Conservation (phyloP, 2,888 invertebrate genomes). For the Julus scandinavius region DNA sequence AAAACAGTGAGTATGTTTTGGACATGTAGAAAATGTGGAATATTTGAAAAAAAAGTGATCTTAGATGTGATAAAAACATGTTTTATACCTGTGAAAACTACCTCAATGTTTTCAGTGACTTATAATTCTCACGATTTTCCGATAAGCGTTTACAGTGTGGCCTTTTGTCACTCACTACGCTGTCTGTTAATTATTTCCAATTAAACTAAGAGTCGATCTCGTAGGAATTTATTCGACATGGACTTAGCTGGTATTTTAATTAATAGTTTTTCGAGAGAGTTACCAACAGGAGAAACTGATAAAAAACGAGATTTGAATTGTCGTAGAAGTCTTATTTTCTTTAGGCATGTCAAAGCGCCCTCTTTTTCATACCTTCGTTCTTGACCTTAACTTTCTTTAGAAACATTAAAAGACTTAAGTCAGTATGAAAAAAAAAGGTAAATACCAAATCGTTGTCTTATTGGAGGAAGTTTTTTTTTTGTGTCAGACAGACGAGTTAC, state of each 20-base stretch:
- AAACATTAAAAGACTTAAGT: background rate
- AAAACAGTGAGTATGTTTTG: background rate
- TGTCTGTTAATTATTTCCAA: slow-evolving; percentile 18
- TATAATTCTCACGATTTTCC: background rate
- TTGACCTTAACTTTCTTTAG: slow-evolving; percentile 39
- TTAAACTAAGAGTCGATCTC: background rate
- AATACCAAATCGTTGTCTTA: background rate
- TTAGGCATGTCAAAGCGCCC: background rate
- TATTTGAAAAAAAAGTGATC: background rate
- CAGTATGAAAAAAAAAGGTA: background rate
- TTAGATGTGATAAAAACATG: background rate
- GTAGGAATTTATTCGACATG: background rate
- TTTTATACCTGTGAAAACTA: background rate
- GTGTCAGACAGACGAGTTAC: background rate
- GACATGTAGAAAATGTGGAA: background rate
- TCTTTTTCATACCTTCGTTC: slow-evolving; percentile 5
- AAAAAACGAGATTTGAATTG: slow-evolving; percentile 17
- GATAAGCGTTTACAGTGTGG: background rate
- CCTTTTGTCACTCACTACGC: background rate
- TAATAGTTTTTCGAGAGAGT: background rate
- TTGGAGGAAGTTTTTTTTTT: background rate
- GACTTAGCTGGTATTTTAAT: background rate
- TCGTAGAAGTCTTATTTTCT: background rate
- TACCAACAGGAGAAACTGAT: background rate
- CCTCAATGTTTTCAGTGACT: too few relatives aligned